phyloP scores from a whole-genome alignment of 2,113 vertebrate species.

The Apteryx owenii region DNA sequence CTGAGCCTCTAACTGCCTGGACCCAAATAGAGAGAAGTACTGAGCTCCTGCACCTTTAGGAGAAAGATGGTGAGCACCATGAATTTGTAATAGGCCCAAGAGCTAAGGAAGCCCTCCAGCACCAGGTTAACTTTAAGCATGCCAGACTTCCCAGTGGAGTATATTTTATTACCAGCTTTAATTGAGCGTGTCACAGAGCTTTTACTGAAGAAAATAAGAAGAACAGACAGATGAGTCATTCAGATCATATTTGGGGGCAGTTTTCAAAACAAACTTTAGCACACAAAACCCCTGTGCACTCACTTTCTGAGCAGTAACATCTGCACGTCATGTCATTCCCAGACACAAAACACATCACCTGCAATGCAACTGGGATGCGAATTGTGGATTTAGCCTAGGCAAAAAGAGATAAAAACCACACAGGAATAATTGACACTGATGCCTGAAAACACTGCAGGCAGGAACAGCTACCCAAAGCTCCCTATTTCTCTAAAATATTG shows the following conservation, averaged over 20 bases:
- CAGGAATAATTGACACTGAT: not conserved
- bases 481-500: not conserved
- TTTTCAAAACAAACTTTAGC: not conserved
- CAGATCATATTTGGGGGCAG: not conserved
- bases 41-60: not conserved
- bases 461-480: not conserved
- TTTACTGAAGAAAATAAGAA: conserved; percentile 32
- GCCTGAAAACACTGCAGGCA: not conserved
- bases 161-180: conserved; percentile 1
- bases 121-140: not conserved
- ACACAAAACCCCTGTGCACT: fast-evolving
- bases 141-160: not conserved
- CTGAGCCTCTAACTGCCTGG: not conserved
- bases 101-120: not conserved
- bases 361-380: not conserved
- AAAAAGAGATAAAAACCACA: not conserved
- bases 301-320: not conserved
- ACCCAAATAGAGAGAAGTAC: not conserved
- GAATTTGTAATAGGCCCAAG: not conserved
- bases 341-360: not conserved
- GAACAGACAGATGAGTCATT: not conserved
- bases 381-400: not conserved
- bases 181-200: not conserved
- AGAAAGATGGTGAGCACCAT: not conserved
- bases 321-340: not conserved